These are phyloP conservation scores for Cyanistes caeruleus DNA, from an alignment of 2,113 vertebrate species.

Conservation along the genomic window DNA sequence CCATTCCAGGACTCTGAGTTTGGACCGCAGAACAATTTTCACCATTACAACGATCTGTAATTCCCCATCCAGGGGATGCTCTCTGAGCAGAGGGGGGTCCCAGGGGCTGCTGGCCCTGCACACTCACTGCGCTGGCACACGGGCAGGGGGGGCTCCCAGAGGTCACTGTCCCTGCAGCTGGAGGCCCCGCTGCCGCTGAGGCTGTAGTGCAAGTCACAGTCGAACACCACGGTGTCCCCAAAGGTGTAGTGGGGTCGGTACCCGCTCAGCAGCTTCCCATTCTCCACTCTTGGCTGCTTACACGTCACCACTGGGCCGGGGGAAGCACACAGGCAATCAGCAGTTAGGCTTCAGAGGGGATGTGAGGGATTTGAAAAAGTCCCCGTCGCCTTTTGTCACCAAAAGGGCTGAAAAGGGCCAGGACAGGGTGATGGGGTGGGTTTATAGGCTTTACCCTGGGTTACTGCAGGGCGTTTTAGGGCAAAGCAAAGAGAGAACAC, in stretches of 20 bases:
- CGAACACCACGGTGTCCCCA: neutral
- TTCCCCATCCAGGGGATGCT: accelerated
- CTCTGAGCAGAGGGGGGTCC: accelerated
- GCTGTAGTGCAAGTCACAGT: neutral
- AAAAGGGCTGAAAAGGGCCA: neutral
- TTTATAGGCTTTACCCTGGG: accelerated
- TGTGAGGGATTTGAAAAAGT: accelerated
- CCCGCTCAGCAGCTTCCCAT: neutral
- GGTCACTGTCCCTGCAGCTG: neutral
- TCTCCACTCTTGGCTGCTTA: neutral
- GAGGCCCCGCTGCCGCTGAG: neutral
- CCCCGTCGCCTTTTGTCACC: accelerated
- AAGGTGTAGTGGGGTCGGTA: neutral
- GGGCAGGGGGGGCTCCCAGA: slow-evolving; percentile 4
- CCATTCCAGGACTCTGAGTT: neutral
- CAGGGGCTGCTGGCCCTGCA: neutral
- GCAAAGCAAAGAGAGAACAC: neutral
- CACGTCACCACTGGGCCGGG: neutral
- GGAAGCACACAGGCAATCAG: neutral
- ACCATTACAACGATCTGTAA: accelerated
- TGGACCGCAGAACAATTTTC: accelerated
- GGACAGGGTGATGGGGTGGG: accelerated
- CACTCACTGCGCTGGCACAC: slow-evolving; percentile 43
- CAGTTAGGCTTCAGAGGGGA: neutral
- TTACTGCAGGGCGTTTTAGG: too few species aligned